Base-by-base conservation (phyloP, 2,113 vertebrate genomes). In the Stegostoma tigrinum region DNA sequence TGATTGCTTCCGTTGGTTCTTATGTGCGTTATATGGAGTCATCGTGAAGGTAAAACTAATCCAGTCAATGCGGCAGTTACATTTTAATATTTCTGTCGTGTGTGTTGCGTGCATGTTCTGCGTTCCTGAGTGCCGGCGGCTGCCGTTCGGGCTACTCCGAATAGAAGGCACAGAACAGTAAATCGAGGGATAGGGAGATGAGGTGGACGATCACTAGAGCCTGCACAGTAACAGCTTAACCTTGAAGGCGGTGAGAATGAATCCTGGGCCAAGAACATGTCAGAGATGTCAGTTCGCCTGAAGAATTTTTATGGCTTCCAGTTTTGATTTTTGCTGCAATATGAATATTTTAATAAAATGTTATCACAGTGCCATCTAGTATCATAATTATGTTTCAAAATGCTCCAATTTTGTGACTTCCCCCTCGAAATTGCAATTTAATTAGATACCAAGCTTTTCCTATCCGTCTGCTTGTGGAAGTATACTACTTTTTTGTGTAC, bases 41-140 rank as follows among this genome's bases (percentile, higher is more conserved):
- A 17, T 1, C 45, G 30, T 45, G 45, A 72, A 72, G 94, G 66
- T 48, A 95, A 95, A 17, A 34, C 24, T 95, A 68, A 52, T 68
- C 68, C 68, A 94, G 72, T n/a, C 94, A 70, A 61, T 86, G 96
- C 96, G 87, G 45, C 91, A 94, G 24, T 96, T 80, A 45, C 48
- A 55, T 90, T 61, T 96, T 90, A 87, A 70, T 95, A 64, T 96
- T 96, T 83, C 64, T 61, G 80, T 94, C 95, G 78, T 78, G 45
- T 96, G 64, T 64, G 68, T 75, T 68, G 93, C 38, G 93, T 95
- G 94, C 66, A 70, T 95, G 42, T 72, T 48, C 42, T 72, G 94
- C 94, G 34, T 45, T 95, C 67, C 67, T 52, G 94, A 95, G 94
- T 64, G 6, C 52, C 93, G 67, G 64, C 67, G 70, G 93, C 55